These are phyloP conservation scores for Portevinia maculata DNA, from an alignment of 2,888 invertebrate species.

Conservation along the genomic window DNA sequence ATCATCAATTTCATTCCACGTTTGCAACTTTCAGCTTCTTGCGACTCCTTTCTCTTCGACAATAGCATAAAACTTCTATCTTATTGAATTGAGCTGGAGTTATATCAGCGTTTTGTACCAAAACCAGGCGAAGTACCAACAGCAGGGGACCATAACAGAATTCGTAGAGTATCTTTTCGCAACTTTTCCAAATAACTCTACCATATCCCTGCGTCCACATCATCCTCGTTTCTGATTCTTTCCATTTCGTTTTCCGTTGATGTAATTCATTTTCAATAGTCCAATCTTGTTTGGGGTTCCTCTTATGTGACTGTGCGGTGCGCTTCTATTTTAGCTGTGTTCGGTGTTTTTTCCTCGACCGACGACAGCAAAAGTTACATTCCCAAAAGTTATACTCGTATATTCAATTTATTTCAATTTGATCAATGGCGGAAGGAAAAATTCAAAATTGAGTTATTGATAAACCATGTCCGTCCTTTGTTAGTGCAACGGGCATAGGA, in stretches of 20 bases:
- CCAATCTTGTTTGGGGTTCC: constrained; percentile 54
- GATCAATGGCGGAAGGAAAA: constrained; percentile 60
- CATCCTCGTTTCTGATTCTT: constrained; percentile 23
- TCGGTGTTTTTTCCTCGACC: constrained; percentile 5
- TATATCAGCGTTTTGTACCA: constrained; percentile 59
- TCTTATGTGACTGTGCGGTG: constrained; percentile 14
- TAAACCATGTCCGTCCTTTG: constrained; percentile 40
- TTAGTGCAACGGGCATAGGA: constrained; percentile 27
- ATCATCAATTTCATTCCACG: too few species aligned
- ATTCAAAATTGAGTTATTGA: constrained; percentile 65
- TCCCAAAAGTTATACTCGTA: constrained; percentile 53
- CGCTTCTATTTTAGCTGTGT: constrained; percentile 20
- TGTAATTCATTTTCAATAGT: constrained; percentile 71
- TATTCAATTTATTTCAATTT: constrained; percentile 71
- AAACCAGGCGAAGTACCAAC: constrained; percentile 14
- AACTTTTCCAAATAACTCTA: constrained; percentile 56
- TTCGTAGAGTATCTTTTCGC: constrained; percentile 49
- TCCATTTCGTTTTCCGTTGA: constrained; percentile 48
- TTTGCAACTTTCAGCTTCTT: neutral
- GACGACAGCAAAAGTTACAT: constrained; percentile 49
- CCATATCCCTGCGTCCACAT: constrained; percentile 7
- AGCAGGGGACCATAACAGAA: constrained; percentile 51
- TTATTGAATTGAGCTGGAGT: constrained; percentile 62
- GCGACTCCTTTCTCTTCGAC: neutral
- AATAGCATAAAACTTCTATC: constrained; percentile 58